Evolutionary conservation across 1,140 invertebrate genomes (phyloP).

Genomic region (Scylla paramamosain): DNA sequence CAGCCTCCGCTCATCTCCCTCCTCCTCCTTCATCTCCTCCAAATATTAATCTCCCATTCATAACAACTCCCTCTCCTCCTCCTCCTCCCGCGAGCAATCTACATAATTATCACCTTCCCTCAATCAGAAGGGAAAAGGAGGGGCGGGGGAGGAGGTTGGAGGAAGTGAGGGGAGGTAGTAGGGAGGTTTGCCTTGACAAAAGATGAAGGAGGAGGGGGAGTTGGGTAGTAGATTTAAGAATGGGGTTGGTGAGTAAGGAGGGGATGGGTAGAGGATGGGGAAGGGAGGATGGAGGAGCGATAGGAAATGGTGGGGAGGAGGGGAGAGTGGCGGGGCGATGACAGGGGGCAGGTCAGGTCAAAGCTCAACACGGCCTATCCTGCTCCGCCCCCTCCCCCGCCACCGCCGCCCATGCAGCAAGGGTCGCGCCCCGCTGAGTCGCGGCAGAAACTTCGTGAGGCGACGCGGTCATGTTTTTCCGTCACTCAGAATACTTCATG

Average conservation of each 20-base stretch:
- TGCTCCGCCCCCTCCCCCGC: background rate
- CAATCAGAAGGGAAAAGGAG: background rate
- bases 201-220: background rate
- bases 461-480: background rate
- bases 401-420: background rate
- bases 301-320: background rate
- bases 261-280: background rate
- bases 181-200: too few relatives aligned
- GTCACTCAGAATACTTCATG: background rate
- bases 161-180: background rate
- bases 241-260: background rate
- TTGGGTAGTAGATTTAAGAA: background rate
- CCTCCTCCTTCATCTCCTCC: background rate
- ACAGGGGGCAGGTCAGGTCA: background rate
- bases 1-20: background rate
- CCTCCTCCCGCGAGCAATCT: background rate
- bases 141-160: background rate
- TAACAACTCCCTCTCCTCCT: background rate
- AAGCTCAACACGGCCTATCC: background rate
- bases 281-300: background rate
- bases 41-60: conserved; percentile 24
- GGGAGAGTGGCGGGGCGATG: background rate
- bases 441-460: background rate
- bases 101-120: conserved; percentile 4
- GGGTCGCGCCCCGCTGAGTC: background rate